These are phyloP conservation scores for Hydrophis major DNA, from an alignment of 2,797 vertebrate genomes.

Conservation along the genomic window DNA sequence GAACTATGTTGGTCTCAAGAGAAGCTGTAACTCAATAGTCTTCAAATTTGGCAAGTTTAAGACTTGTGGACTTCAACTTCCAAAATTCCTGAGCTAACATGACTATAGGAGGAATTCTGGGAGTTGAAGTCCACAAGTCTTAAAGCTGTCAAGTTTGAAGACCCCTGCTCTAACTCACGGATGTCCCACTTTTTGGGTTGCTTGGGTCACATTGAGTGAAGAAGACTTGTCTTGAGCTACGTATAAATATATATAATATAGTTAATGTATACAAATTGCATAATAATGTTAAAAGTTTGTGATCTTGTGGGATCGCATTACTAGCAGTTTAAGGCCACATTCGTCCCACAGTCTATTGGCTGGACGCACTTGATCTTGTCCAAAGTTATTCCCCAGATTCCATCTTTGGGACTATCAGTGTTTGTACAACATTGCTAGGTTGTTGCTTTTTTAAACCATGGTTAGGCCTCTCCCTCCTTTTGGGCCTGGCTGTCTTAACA, in stretches of 20 bases:
- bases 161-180: background rate
- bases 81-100: too few species aligned
- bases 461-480: background rate
- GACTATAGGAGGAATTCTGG: too few species aligned
- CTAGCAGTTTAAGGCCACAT: background rate
- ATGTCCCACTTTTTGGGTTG: background rate
- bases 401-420: background rate
- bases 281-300: background rate
- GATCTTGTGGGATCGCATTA: background rate
- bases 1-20: background rate
- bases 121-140: too few species aligned
- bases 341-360: background rate
- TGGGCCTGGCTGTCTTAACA: background rate
- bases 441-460: background rate
- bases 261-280: background rate
- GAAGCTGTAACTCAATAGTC: background rate
- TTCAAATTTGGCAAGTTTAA: too few species aligned
- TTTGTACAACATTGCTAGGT: background rate
- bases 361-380: background rate
- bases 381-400: background rate
- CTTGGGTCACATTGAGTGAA: background rate
- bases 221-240: background rate
- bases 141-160: too few species aligned
- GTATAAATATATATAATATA: background rate
- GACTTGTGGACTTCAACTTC: too few species aligned